Evolutionary conservation across 1,140 invertebrate species (phyloP).

Genomic region (Tyrophagus putrescentiae): DNA sequence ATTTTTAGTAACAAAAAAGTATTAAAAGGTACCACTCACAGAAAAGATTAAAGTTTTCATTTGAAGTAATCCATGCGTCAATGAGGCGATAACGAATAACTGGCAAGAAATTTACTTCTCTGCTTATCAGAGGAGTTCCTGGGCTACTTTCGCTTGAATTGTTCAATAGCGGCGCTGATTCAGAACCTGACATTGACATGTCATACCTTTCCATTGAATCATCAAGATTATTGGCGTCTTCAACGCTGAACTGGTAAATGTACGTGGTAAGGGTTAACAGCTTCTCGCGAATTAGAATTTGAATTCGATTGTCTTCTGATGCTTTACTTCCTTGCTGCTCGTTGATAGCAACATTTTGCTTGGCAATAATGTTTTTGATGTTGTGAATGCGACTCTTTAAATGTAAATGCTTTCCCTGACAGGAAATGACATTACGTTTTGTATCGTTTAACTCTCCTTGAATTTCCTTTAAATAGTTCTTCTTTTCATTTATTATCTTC

Average conservation of each 20-base stretch:
- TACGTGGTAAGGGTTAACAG: neutral
- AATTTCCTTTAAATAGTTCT: neutral
- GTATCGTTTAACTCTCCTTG: neutral
- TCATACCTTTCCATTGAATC: neutral
- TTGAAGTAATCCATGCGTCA: slow-evolving; percentile 18
- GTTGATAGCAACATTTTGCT: neutral
- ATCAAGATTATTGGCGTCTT: neutral
- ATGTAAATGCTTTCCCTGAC: neutral
- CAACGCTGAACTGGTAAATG: slow-evolving; percentile 1
- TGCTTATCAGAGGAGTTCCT: neutral
- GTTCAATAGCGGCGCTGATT: neutral
- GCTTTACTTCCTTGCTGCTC: neutral
- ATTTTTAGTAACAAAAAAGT: neutral
- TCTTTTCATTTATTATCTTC: slow-evolving; percentile 1
- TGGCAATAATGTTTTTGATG: neutral
- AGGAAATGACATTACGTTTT: neutral
- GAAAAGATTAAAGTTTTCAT: neutral
- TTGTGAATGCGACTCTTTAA: neutral
- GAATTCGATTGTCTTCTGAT: neutral
- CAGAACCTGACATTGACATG: neutral
- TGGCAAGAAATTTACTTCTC: neutral
- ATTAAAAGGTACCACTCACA: neutral
- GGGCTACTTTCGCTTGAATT: neutral
- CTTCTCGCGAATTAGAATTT: neutral
- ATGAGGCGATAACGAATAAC: slow-evolving; percentile 15